Evolutionary conservation across 2,888 invertebrate species (phyloP).

Genomic region (Sarcophaga carnaria): DNA sequence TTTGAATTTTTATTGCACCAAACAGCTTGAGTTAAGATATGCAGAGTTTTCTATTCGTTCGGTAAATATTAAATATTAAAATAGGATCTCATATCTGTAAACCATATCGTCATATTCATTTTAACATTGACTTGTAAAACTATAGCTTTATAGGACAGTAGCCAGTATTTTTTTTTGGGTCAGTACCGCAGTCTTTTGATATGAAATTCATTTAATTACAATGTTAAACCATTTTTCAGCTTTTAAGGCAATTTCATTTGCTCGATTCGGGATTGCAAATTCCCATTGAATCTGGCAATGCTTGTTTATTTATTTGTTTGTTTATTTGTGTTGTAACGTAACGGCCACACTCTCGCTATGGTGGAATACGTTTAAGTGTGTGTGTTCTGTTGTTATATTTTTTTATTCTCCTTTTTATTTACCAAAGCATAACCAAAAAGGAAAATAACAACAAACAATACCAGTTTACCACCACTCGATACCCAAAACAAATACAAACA

Average conservation of each 20-base stretch:
- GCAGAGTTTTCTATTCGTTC: no score
- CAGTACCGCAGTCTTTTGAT: no score
- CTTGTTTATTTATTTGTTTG: background rate
- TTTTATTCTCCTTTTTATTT: background rate
- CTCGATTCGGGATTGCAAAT: background rate
- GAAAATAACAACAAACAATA: conserved; percentile 29
- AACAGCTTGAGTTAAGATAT: no score
- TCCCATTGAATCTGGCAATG: conserved; percentile 22
- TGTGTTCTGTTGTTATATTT: background rate
- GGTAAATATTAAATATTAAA: no score
- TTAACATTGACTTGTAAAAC: no score
- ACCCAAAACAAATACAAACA: conserved; percentile 14
- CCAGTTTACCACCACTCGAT: conserved; percentile 24
- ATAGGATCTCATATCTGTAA: no score
- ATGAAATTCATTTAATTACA: no score
- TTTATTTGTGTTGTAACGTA: background rate
- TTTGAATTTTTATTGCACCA: no score
- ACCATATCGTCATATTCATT: no score
- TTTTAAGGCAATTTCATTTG: background rate
- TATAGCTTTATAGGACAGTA: no score
- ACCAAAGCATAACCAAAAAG: conserved; percentile 26
- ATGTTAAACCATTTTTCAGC: background rate
- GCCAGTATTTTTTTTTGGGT: no score
- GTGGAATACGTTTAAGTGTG: background rate
- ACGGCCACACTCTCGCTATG: background rate